phyloP scores from a whole-genome alignment of 2,888 invertebrate species.

The Prenolepis imparis region DNA sequence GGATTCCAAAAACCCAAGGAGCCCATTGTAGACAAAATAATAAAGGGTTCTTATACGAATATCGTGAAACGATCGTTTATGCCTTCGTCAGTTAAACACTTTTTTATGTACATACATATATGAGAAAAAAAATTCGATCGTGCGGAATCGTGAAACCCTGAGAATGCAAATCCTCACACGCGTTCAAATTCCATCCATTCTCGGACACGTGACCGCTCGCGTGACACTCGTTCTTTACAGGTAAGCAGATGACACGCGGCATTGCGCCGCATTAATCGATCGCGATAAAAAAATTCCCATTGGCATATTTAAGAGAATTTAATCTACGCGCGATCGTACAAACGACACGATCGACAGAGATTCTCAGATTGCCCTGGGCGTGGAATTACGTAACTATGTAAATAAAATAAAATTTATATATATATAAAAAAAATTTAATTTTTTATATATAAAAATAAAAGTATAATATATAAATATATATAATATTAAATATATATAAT shows the following conservation, averaged over 20 bases:
- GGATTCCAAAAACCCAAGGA: neutral
- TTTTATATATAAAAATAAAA: too few species aligned
- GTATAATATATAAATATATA: too few species aligned
- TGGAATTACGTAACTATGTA: too few species aligned
- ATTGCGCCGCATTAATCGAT: neutral
- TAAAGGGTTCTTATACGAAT: neutral
- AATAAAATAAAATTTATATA: too few species aligned
- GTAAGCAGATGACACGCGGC: neutral
- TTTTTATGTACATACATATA: neutral
- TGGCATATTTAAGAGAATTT: too few species aligned
- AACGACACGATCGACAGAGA: too few species aligned
- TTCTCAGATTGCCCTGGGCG: too few species aligned
- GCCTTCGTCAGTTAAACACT: neutral
- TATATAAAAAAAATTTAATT: too few species aligned
- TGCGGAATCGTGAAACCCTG: conserved; percentile 15
- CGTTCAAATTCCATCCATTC: conserved; percentile 44
- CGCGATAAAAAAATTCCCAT: too few species aligned
- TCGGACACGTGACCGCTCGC: conserved; percentile 57
- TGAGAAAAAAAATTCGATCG: neutral
- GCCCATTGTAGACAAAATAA: neutral
- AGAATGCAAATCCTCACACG: conserved; percentile 6
- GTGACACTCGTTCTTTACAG: conserved; percentile 55
- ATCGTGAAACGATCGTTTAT: neutral
- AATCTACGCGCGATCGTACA: too few species aligned
- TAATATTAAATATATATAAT: too few species aligned